A percentile compares a stretch with the other conserved stretches of the same genome.
phyloP scores from a whole-genome alignment of 1,140 invertebrate genomes.

The Ectropis grisescens region DNA sequence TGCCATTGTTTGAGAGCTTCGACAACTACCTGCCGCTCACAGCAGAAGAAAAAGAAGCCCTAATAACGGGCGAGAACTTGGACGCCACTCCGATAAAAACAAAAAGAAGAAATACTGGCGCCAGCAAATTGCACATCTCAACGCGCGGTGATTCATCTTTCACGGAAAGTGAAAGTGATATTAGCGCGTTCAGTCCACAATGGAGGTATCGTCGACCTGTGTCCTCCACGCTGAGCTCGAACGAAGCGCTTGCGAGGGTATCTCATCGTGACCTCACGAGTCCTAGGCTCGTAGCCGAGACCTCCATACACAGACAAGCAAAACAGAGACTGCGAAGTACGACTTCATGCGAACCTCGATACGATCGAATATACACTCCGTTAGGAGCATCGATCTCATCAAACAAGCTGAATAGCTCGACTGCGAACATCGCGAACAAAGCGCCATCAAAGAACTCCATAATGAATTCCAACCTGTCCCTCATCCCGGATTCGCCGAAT shows the following conservation, averaged over 20 bases:
- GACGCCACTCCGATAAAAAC: slow-evolving; percentile 31
- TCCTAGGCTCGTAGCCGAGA: slow-evolving; percentile 45
- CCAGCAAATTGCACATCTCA: slow-evolving; percentile 30
- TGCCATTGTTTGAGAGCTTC: slow-evolving; percentile 70
- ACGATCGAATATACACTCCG: slow-evolving; percentile 54
- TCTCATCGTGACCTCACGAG: slow-evolving; percentile 42
- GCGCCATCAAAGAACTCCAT: slow-evolving; percentile 38
- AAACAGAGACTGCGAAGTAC: slow-evolving; percentile 52
- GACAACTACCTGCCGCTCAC: slow-evolving; percentile 64
- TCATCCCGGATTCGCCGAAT: slow-evolving; percentile 57
- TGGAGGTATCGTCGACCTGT: slow-evolving; percentile 45
- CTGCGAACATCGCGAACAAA: slow-evolving; percentile 36
- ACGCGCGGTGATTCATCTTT: slow-evolving; percentile 44
- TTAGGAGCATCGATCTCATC: slow-evolving; percentile 45
- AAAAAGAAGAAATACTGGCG: slow-evolving; percentile 38
- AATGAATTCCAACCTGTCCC: slow-evolving; percentile 57
- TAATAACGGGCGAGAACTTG: slow-evolving; percentile 43
- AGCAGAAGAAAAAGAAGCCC: slow-evolving; percentile 54
- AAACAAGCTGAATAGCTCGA: slow-evolving; percentile 49
- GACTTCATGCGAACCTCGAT: slow-evolving; percentile 53
- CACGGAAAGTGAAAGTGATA: slow-evolving; percentile 56
- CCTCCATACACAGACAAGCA: slow-evolving; percentile 25
- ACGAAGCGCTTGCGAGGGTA: slow-evolving; percentile 45
- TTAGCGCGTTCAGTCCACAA: slow-evolving; percentile 43
- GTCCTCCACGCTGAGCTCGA: slow-evolving; percentile 51